Conservation (phyloP, 64 coral and sea anemone species). For the Porites australiensis region DNA sequence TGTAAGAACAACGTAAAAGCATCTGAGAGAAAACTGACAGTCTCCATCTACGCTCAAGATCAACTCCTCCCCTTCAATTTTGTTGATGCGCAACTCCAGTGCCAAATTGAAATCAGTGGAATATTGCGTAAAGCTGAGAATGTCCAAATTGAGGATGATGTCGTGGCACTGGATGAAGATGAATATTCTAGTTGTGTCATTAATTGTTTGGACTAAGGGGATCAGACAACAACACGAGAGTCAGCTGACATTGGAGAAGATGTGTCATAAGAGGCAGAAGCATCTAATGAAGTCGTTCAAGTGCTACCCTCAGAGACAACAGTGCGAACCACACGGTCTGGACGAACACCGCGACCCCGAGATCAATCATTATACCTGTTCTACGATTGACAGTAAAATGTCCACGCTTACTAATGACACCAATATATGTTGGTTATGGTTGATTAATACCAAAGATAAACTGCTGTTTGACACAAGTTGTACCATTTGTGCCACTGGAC, state of each 20-base stretch:
- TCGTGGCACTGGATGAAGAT: no score
- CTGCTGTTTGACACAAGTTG: no score
- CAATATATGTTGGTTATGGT: no score
- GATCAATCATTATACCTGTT: no score
- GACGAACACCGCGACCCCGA: no score
- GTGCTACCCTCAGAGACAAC: slow-evolving; percentile 32
- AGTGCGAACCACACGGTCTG: slow-evolving; percentile 38
- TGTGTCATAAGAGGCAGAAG: slow-evolving; percentile 22
- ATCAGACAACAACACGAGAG: not conserved
- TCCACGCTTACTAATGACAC: no score
- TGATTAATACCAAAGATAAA: no score
- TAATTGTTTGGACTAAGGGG: slow-evolving; percentile 1
- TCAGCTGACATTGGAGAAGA: not conserved
- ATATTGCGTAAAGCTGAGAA: not conserved
- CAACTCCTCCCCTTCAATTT: not conserved
- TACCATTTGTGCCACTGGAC: no score
- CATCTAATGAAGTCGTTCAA: slow-evolving; percentile 35
- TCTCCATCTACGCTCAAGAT: slow-evolving; percentile 7
- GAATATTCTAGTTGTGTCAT: not conserved
- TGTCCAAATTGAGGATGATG: no score
- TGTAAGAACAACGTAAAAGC: not conserved
- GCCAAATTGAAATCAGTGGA: slow-evolving; percentile 1
- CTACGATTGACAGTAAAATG: no score
- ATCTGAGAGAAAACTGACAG: not conserved
- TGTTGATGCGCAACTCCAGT: not conserved